These are phyloP conservation scores for Gastrophysa polygoni DNA, from an alignment of 2,888 invertebrate genomes.

Conservation along the genomic window DNA sequence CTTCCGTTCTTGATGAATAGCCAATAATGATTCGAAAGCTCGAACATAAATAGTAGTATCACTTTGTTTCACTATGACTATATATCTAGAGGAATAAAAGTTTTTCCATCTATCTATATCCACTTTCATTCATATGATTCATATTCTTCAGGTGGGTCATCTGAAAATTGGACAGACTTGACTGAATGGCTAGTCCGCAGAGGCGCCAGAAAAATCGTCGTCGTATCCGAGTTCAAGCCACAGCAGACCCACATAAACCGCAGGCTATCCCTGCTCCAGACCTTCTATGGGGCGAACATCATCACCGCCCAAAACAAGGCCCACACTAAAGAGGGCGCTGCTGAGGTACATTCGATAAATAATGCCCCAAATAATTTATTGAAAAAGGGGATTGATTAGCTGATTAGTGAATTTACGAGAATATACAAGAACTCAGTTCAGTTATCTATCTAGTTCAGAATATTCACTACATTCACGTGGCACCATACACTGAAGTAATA, in stretches of 20 bases:
- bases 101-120: background rate
- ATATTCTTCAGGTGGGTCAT: slow-evolving; percentile 48
- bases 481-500: background rate
- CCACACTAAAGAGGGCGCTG: slow-evolving; percentile 47
- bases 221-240: slow-evolving; percentile 80
- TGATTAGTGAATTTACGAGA: too few relatives aligned
- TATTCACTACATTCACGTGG: background rate
- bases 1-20: too few relatives aligned
- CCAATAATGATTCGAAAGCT: too few relatives aligned
- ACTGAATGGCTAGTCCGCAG: slow-evolving; percentile 85
- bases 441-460: too few relatives aligned
- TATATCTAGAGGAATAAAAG: too few relatives aligned
- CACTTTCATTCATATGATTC: too few relatives aligned
- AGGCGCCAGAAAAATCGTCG: slow-evolving; percentile 78
- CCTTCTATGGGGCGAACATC: slow-evolving; percentile 51
- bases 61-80: too few relatives aligned
- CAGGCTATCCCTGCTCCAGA: slow-evolving; percentile 49
- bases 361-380: too few relatives aligned
- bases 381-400: too few relatives aligned
- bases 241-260: slow-evolving; percentile 68
- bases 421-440: too few relatives aligned
- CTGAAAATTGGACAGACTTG: slow-evolving; percentile 59
- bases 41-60: too few relatives aligned
- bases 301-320: slow-evolving; percentile 47
- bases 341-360: slow-evolving; percentile 31